Evolutionary conservation across 1,140 invertebrate species (phyloP).

Genomic region (Papilio aristodemus): DNA sequence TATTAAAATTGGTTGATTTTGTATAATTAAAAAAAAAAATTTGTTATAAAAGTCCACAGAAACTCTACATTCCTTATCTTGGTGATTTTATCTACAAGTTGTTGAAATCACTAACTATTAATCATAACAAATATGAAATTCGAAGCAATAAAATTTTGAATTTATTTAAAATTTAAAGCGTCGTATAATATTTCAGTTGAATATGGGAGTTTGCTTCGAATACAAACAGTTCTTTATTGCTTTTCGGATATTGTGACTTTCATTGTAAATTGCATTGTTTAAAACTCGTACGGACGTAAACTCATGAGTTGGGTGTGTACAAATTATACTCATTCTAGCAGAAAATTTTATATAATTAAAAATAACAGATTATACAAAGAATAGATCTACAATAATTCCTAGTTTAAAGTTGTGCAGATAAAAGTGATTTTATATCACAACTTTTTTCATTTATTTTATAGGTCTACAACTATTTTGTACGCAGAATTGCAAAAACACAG

Average conservation of each 20-base stretch:
- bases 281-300: not conserved
- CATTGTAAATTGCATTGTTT: constrained; percentile 13
- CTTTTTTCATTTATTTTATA: too few species aligned
- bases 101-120: constrained; percentile 4
- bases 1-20: too few species aligned
- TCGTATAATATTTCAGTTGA: constrained; percentile 58
- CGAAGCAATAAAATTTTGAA: constrained; percentile 45
- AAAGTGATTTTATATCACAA: too few species aligned
- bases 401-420: too few species aligned
- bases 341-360: not conserved
- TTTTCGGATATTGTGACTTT: not conserved
- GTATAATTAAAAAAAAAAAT: too few species aligned
- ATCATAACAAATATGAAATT: constrained; percentile 31
- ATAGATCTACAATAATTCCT: too few species aligned
- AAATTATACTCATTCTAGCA: not conserved
- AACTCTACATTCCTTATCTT: not conserved
- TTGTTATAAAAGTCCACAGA: too few species aligned
- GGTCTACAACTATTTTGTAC: too few species aligned
- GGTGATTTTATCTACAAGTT: not conserved
- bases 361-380: not conserved
- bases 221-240: constrained; percentile 40
- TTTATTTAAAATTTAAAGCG: constrained; percentile 60
- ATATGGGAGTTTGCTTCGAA: constrained; percentile 50
- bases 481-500: too few species aligned
- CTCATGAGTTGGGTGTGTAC: constrained; percentile 30